Base-by-base conservation (phyloP, 92 coral and sea anemone genomes). In the Porites lobata region DNA sequence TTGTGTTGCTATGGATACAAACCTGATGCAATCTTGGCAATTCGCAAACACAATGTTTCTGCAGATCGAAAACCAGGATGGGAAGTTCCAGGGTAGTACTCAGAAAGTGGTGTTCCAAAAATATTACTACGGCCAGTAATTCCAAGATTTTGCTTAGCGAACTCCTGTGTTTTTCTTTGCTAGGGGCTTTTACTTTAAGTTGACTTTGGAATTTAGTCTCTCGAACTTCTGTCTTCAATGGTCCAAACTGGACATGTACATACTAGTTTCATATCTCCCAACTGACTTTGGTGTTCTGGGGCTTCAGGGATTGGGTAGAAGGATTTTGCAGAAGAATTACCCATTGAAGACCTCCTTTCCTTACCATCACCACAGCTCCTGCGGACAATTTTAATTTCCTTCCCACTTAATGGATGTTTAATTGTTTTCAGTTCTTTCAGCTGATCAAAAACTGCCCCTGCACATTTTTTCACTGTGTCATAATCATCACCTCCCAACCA, bases 401-500 rank as follows among this genome's bases (percentile, higher is more conserved):
- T 21, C 58, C 82, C 72, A 79, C 68, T 50, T 54, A 77, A 68
- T 8, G 86, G 82, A 9, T 75, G 59, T 62, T 79, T 86, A 26
- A 65, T 74, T 68, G 72, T 75, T 1, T 65, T 84, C 18, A 91
- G 77, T 24, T 91, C 57, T 65, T 75, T 68, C 13, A 82, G 68
- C 51, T 92, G 89, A 65, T 92, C 52, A 38, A 88, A 84, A 51
- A 92, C 81, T 13, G 80, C 81, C 38, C 76, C 69, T 72, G 62
- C 79, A 85, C 94, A 92, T 68, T 88, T 66, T 61, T 75, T 88
- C 4, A 69, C 68, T 22, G 92, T 92, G 72, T 83, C 80, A 62
- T 91, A 91, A 65, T 91, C 94, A 79, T 84, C 92, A 71, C 71
- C 81, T 54, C 92, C 90, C 59, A 92, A 78, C 81, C 88, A 88